Percentiles rank a stretch among this genome's conserved stretches.
phyloP scores from a whole-genome alignment of 2,888 invertebrate species.

The Leptodirus hochenwartii region DNA sequence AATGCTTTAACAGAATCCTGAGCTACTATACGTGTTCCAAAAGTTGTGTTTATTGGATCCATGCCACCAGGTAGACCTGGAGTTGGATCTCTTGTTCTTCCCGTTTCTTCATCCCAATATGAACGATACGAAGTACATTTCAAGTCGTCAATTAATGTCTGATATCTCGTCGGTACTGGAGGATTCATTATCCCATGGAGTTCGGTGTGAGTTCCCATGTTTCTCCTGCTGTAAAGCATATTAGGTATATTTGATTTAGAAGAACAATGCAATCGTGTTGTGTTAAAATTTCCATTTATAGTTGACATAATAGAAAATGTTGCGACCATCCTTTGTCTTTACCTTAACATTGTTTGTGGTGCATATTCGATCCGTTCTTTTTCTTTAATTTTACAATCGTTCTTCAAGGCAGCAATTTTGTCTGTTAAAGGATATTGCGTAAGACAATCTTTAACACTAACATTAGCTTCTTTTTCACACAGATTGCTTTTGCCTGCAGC shows the following conservation, averaged over 20 bases:
- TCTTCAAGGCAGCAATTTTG: constrained; percentile 19
- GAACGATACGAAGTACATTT: constrained; percentile 29
- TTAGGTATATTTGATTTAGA: no score
- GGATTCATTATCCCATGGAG: no score
- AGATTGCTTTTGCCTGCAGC: constrained; percentile 5
- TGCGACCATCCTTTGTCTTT: constrained; percentile 12
- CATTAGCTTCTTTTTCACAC: background rate
- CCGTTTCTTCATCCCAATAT: constrained; percentile 29
- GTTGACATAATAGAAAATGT: background rate
- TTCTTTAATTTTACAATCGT: constrained; percentile 15
- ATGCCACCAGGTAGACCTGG: constrained; percentile 26
- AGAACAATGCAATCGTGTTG: no score
- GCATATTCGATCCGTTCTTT: constrained; percentile 12
- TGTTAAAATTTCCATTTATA: constrained; percentile 15
- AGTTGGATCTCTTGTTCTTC: constrained; percentile 26
- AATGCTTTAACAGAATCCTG: constrained; percentile 21
- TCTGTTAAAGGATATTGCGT: constrained; percentile 19
- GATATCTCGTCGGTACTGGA: constrained; percentile 26
- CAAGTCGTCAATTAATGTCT: constrained; percentile 28
- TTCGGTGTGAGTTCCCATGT: no score
- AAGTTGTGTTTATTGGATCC: constrained; percentile 24
- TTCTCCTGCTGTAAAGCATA: no score
- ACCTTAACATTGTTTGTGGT: constrained; percentile 15
- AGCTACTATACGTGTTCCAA: constrained; percentile 18
- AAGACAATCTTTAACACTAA: constrained; percentile 15